Percentiles rank a stretch among this genome's conserved stretches.
These are phyloP conservation scores for Leptinotarsa rubiginosa DNA, from an alignment of 2,888 invertebrate genomes.

Conservation along the genomic window DNA sequence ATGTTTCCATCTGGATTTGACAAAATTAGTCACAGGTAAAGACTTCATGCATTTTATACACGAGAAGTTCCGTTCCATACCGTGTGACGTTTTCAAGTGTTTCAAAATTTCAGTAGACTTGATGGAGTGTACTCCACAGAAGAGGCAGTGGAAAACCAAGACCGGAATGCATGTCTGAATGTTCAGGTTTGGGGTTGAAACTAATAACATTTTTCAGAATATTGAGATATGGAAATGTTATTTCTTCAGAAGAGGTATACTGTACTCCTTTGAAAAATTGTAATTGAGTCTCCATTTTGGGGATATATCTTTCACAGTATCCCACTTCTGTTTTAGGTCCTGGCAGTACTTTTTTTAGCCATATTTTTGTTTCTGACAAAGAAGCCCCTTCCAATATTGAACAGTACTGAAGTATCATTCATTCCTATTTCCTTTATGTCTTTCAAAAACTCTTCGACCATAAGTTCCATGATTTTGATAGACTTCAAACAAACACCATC, in stretches of 20 bases:
- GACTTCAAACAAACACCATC: constrained; percentile 30
- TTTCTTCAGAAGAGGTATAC: constrained; percentile 28
- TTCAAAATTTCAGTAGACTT: constrained; percentile 32
- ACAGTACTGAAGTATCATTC: constrained; percentile 47
- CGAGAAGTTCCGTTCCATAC: constrained; percentile 52
- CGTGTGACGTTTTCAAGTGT: constrained; percentile 50
- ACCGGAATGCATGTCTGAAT: constrained; percentile 7
- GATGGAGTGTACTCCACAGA: constrained; percentile 40
- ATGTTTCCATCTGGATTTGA: constrained; percentile 48
- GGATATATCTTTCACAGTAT: constrained; percentile 52
- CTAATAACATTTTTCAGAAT: constrained; percentile 29
- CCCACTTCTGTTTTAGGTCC: constrained; percentile 42
- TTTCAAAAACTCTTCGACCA: constrained; percentile 48
- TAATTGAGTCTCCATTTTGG: constrained; percentile 50
- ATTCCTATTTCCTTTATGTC: constrained; percentile 49
- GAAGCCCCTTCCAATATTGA: constrained; percentile 48
- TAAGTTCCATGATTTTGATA: constrained; percentile 36
- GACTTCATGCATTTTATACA: constrained; percentile 48
- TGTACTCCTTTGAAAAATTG: constrained; percentile 41
- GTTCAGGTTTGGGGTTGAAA: background rate
- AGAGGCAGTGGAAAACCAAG: constrained; percentile 45
- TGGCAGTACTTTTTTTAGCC: constrained; percentile 20
- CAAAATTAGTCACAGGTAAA: constrained; percentile 39
- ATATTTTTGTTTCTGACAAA: constrained; percentile 50
- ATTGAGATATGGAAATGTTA: constrained; percentile 42